Base-by-base conservation (phyloP, 2,797 vertebrate species). In the Sebastiscus tertius region DNA sequence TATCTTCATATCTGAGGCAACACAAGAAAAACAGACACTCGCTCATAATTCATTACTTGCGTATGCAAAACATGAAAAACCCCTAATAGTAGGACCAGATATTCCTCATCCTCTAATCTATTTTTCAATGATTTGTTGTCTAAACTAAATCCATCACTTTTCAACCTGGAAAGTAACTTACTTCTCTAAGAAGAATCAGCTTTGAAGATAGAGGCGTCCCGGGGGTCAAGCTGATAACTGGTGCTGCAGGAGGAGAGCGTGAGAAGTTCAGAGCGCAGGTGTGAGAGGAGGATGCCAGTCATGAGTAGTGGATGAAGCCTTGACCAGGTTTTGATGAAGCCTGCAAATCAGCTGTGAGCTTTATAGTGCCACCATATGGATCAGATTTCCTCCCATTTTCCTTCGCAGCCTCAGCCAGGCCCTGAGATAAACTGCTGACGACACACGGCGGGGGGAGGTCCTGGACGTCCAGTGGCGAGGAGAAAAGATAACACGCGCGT, bases 401-500 rank as follows among this genome's bases (percentile, higher is more conserved):
- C 87, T 86, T 83, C 88, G 93, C 88, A 94, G 88, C 91, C 89
- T 80, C 85, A 84, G 94, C 92, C 93, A 93, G 77, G 70, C 8
- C 87, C 42, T 62, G 91, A 88, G 93, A 92, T 94, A 87, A 89
- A 91, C 81, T 79, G 92, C 90, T 93, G 94, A 96, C 90, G 93
- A 95, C 94, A 95, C 93, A 84, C 81, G 69, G 9, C 14, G 5
- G 91, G 90, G 92, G 93, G 93, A 94, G 94, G 93, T 92, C 76
- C 93, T 90, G 86, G 64, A 89, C 61, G 78, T 14, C 77, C 89
- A 88, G 89, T 84, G 90, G 92, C 58, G 84, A 94, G 92, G 93
- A 94, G 94, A 95, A 97, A 93, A 93, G 94, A 95, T 92, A 96
- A 96, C 95, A 95, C 90, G 88, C 91, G 72, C 82, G 83, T 93